Percentiles rank a stretch among this genome's conserved stretches.
phyloP scores from a whole-genome alignment of 2,113 vertebrate genomes.

The Bos javanicus region DNA sequence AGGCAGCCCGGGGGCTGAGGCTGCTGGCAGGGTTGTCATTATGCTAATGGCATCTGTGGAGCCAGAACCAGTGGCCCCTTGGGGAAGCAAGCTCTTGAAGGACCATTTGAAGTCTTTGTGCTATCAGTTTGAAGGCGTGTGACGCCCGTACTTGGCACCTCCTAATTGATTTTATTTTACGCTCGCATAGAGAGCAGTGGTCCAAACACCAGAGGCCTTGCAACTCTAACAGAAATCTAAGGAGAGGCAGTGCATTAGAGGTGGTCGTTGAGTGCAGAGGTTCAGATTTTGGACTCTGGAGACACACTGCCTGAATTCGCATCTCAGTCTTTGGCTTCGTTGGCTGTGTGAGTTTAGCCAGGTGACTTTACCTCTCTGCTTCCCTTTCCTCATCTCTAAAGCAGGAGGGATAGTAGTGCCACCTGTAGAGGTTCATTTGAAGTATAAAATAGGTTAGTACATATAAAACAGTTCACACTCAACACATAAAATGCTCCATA shows the following conservation, averaged over 20 bases:
- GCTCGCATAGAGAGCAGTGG: not conserved
- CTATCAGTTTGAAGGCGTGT: constrained; percentile 54
- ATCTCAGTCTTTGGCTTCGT: not conserved
- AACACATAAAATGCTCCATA: not conserved
- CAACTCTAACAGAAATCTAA: not conserved
- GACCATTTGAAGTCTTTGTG: constrained; percentile 31
- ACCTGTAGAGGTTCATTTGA: not conserved
- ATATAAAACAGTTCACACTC: not conserved
- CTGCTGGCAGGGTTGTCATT: constrained; percentile 6
- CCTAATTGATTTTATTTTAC: constrained; percentile 33
- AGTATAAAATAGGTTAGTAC: not conserved
- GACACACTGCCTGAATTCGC: not conserved
- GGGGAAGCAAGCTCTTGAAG: constrained; percentile 45
- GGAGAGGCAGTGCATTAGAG: not conserved
- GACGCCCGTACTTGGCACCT: constrained; percentile 26
- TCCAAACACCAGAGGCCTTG: not conserved
- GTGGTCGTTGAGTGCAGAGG: not conserved
- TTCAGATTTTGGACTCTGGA: not conserved
- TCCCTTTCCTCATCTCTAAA: not conserved
- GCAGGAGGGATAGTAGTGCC: not conserved
- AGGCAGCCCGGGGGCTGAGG: not conserved
- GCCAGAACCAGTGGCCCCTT: constrained; percentile 32
- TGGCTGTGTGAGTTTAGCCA: not conserved
- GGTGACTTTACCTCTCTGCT: not conserved
- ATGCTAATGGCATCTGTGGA: constrained; percentile 26